Evolutionary conservation across 2,797 vertebrate genomes (phyloP).

Genomic region (Australoheros facetus): DNA sequence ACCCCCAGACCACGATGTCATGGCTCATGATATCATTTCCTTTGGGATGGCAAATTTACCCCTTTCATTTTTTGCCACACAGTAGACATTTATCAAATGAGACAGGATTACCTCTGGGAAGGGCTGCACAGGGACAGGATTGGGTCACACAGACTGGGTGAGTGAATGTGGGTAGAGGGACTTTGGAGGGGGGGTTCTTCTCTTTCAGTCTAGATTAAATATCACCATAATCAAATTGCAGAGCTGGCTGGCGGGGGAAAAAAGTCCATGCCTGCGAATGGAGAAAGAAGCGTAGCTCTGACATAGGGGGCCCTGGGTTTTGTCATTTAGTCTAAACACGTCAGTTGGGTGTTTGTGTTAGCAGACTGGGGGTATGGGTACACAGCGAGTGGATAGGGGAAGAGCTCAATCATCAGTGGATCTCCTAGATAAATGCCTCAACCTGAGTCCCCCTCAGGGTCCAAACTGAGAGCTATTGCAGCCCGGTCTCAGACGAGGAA

Average conservation of each 20-base stretch:
- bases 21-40: constrained; percentile 83
- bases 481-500: constrained; percentile 46
- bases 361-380: constrained; percentile 64
- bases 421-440: constrained; percentile 81
- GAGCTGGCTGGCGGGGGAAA: constrained; percentile 59
- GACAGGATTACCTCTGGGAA: constrained; percentile 78
- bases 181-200: constrained; percentile 57
- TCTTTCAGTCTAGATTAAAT: constrained; percentile 85
- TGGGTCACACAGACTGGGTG: constrained; percentile 75
- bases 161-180: constrained; percentile 55
- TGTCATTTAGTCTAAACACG: constrained; percentile 83
- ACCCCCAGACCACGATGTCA: constrained; percentile 71
- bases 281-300: constrained; percentile 71
- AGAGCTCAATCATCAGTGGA: constrained; percentile 75
- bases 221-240: constrained; percentile 81
- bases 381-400: constrained; percentile 59
- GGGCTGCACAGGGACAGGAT: constrained; percentile 64
- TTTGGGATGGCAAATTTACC: constrained; percentile 77
- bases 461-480: constrained; percentile 59
- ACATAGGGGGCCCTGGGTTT: constrained; percentile 77
- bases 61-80: constrained; percentile 70
- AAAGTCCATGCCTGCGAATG: constrained; percentile 70
- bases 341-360: constrained; percentile 82
- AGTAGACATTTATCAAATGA: constrained; percentile 80
- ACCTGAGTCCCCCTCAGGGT: constrained; percentile 71